phyloP scores from a whole-genome alignment of 92 coral and sea anemone genomes.

The Hydrozoanthus gracilis region DNA sequence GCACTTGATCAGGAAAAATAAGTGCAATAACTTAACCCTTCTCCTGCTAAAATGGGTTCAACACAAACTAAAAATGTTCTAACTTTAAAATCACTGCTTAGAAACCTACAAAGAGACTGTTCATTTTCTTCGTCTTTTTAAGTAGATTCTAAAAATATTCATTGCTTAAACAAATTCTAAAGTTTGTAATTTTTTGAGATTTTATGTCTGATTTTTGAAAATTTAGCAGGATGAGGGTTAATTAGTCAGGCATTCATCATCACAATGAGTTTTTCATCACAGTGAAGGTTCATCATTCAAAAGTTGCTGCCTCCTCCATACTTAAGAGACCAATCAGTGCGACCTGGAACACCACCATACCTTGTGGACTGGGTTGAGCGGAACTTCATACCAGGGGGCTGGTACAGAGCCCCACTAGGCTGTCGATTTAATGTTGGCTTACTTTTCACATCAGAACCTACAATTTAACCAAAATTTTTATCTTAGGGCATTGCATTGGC shows the following conservation, averaged over 20 bases:
- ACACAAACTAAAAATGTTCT: too few species aligned
- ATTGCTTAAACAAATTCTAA: too few species aligned
- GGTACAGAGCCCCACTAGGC: conserved; percentile 87
- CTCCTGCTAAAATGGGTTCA: too few species aligned
- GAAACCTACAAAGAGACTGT: too few species aligned
- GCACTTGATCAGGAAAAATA: background rate
- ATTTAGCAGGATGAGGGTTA: background rate
- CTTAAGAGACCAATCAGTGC: conserved; percentile 97
- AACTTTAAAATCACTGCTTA: too few species aligned
- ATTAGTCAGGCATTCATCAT: background rate
- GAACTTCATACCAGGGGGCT: conserved; percentile 89
- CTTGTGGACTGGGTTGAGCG: conserved; percentile 74
- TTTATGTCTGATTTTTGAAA: background rate
- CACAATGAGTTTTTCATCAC: background rate
- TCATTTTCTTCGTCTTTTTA: too few species aligned
- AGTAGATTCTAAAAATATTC: too few species aligned
- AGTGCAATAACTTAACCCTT: background rate
- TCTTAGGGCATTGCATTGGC: background rate
- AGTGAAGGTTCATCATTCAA: background rate
- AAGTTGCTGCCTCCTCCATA: conserved; percentile 50
- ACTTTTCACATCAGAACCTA: conserved; percentile 78
- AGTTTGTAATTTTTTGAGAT: too few species aligned
- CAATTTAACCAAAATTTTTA: background rate
- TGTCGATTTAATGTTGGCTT: conserved; percentile 86
- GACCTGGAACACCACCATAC: conserved; percentile 78